Base-by-base conservation (phyloP, 2,888 invertebrate genomes). In the Macrosiphum euphorbiae region DNA sequence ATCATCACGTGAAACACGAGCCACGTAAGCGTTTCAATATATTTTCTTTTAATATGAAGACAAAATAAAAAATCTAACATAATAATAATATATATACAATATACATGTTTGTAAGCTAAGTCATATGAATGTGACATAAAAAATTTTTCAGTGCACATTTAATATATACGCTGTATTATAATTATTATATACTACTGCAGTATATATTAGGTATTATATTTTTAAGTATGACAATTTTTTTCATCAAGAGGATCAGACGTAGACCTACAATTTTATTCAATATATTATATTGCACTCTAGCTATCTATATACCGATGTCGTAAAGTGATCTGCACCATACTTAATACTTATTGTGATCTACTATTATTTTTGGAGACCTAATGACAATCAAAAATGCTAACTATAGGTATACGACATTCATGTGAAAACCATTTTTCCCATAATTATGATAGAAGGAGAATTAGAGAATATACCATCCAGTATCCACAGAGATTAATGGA, bases 1-100 rank as follows among this genome's bases (percentile, higher is more conserved):
- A 78, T 89, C 89, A 52, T 90, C 28, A 52, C 35, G 52, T 78
- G 78, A 78, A 78, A 90, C 52, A 78, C 41, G 50, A 78, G 26
- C 78, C 35, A 90, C 90, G 26, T 26, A 41, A 67, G 47, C 67
- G 67, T 90, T 28, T 47, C 26, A 8, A 26, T 44, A 85, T 85
- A 85, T 85, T 78, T 78, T 78, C 35, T 78, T 24, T 41, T 26
- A 24, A 26, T 20, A 55, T 84, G 85, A 44, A 44, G 3, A 28
- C 28, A 13, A 50, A 87, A 88, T n/a, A 89, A 58, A 67, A 50
- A 78, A 78, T 35, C 0, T n/a, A 47, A 28, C 28, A 47, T 28
- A 47, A 86, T 86, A 86, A 47, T 28, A 86, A 86, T 28, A 28
- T 13, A 44, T 28, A 28, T 13, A 26, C 26, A 85, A 28, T 13